Evolutionary conservation across 2,888 invertebrate species (phyloP).

Genomic region (Drosophila nigricruria): DNA sequence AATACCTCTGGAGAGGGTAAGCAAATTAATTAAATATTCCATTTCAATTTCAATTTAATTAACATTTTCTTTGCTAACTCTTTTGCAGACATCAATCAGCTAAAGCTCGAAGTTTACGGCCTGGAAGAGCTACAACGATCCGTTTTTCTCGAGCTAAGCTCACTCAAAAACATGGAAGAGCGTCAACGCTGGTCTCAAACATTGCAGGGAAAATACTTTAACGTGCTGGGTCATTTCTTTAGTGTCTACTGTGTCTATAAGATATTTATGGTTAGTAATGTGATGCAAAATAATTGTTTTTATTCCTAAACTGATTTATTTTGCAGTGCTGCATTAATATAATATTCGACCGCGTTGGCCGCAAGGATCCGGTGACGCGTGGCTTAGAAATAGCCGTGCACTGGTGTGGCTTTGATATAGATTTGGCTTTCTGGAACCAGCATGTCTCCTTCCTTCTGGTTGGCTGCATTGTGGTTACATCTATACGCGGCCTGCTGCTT

Average conservation of each 20-base stretch:
- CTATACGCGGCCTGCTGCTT: constrained; percentile 96
- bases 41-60: neutral
- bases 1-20: constrained; percentile 88
- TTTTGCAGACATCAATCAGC: constrained; percentile 90
- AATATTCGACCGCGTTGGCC: constrained; percentile 99
- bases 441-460: constrained; percentile 98
- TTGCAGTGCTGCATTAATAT: constrained; percentile 98
- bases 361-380: constrained; percentile 98
- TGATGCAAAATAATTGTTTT: neutral
- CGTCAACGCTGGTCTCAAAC: constrained; percentile 97
- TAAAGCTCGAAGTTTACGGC: constrained; percentile 93
- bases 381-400: constrained; percentile 98
- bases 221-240: constrained; percentile 99
- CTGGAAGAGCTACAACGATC: constrained; percentile 97
- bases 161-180: constrained; percentile 95
- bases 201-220: constrained; percentile 99
- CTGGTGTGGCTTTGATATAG: constrained; percentile 97
- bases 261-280: constrained; percentile 96
- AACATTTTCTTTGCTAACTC: neutral
- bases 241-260: constrained; percentile 99
- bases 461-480: constrained; percentile 99
- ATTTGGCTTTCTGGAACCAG: constrained; percentile 99
- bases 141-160: constrained; percentile 97
- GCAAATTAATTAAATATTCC: constrained; percentile 73
- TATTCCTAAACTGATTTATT: neutral